These are phyloP conservation scores for Chaetorhynchus papuensis DNA, from an alignment of 2,113 vertebrate species.

Conservation along the genomic window DNA sequence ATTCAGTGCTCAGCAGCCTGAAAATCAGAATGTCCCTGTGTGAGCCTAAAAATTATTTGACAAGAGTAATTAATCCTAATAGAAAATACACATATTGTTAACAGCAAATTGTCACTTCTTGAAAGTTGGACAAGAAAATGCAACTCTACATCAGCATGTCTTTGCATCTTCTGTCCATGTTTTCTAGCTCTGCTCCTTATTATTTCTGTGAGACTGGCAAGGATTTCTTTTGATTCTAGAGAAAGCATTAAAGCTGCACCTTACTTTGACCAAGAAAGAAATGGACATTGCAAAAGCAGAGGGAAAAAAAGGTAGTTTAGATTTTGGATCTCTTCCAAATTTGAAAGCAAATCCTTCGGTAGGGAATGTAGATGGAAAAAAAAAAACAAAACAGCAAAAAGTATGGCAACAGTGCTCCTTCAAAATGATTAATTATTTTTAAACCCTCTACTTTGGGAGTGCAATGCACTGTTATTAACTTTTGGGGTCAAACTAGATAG, in stretches of 20 bases:
- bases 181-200: not conserved
- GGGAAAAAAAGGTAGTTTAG: not conserved
- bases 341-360: not conserved
- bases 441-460: not conserved
- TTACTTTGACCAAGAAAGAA: constrained; percentile 1
- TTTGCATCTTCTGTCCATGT: not conserved
- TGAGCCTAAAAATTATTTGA: not conserved
- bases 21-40: not conserved
- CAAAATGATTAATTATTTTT: constrained; percentile 25
- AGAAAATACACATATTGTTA: not conserved
- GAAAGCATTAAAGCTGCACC: not conserved
- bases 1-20: not conserved
- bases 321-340: not conserved
- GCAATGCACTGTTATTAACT: not conserved
- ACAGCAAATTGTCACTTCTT: not conserved
- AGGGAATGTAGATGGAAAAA: not conserved
- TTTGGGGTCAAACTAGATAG: not conserved
- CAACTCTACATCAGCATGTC: not conserved
- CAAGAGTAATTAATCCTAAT: not conserved
- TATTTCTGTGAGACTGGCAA: not conserved
- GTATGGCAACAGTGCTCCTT: not conserved
- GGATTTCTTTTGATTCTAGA: not conserved
- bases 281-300: not conserved
- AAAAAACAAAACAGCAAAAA: not conserved
- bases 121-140: not conserved